Percentiles rank a stretch among this genome's conserved stretches.
Evolutionary conservation across 2,888 invertebrate species (phyloP).

Genomic region (Metacarcinus magister): DNA sequence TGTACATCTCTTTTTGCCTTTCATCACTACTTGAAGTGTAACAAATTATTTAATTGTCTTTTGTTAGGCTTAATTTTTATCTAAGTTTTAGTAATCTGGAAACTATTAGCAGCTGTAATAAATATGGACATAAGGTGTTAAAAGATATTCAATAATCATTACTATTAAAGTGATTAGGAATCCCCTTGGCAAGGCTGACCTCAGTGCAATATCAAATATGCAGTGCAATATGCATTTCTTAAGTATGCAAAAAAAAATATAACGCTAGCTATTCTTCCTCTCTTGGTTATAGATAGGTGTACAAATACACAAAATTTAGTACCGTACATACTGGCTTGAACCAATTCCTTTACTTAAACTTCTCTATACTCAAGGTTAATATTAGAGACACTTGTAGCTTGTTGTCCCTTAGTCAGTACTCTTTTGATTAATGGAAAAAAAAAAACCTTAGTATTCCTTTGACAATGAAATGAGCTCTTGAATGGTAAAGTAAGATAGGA

Average conservation of each 20-base stretch:
- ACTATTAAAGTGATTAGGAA: not conserved
- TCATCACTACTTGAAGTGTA: no score
- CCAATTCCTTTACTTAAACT: not conserved
- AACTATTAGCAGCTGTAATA: no score
- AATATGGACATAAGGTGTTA: no score
- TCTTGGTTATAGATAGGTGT: not conserved
- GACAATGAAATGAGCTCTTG: not conserved
- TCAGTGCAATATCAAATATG: not conserved
- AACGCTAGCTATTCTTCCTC: not conserved
- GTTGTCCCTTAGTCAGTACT: no score
- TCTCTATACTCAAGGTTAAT: not conserved
- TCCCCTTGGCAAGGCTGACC: not conserved
- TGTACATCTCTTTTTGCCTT: no score
- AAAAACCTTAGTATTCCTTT: not conserved
- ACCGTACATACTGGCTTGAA: not conserved
- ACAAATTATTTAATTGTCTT: no score
- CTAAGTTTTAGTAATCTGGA: no score
- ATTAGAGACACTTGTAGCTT: not conserved
- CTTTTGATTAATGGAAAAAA: no score
- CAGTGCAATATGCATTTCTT: not conserved
- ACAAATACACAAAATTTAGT: not conserved
- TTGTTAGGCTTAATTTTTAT: no score
- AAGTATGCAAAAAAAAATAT: not conserved
- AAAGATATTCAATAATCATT: not conserved
- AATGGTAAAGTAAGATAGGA: constrained; percentile 21